phyloP scores from a whole-genome alignment of 1,140 invertebrate species.

The Laupala kohalensis region DNA sequence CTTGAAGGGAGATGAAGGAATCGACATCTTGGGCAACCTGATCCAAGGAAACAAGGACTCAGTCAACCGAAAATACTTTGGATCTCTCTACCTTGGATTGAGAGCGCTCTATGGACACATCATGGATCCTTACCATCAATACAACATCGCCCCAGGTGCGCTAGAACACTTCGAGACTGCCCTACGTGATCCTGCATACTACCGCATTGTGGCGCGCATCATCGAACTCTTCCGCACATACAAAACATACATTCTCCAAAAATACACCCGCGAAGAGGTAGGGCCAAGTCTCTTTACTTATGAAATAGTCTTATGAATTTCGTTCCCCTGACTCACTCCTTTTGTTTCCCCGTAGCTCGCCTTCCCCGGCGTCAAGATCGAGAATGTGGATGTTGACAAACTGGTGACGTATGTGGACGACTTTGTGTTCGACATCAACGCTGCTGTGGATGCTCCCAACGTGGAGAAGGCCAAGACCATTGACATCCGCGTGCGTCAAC shows the following conservation, averaged over 20 bases:
- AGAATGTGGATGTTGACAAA: conserved; percentile 37
- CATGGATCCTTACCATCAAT: conserved; percentile 33
- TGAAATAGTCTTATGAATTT: background rate
- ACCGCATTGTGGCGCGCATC: conserved; percentile 17
- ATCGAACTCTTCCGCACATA: conserved; percentile 22
- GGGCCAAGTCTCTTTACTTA: no score
- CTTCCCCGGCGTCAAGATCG: conserved; percentile 46
- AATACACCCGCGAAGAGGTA: no score
- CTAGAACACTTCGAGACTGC: conserved; percentile 25
- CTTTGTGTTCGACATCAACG: conserved; percentile 20
- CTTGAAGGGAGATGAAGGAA: conserved; percentile 6
- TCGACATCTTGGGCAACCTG: conserved; percentile 46
- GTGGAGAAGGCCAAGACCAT: conserved; percentile 37
- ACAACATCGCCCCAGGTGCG: conserved; percentile 21
- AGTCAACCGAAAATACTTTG: conserved; percentile 48
- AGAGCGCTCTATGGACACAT: conserved; percentile 41
- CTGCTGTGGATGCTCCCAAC: conserved; percentile 18
- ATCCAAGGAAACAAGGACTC: conserved; percentile 51
- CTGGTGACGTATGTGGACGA: conserved; percentile 24
- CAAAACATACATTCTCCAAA: no score
- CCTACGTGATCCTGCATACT: conserved; percentile 29
- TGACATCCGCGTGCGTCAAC: conserved; percentile 44
- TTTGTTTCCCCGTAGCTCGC: conserved; percentile 34
- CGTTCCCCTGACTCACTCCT: background rate
- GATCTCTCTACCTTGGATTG: conserved; percentile 38